Evolutionary conservation across 2,113 vertebrate genomes (phyloP), one percentile per base, ranked within the genome.

Genomic region (Amazona guildingii): DNA sequence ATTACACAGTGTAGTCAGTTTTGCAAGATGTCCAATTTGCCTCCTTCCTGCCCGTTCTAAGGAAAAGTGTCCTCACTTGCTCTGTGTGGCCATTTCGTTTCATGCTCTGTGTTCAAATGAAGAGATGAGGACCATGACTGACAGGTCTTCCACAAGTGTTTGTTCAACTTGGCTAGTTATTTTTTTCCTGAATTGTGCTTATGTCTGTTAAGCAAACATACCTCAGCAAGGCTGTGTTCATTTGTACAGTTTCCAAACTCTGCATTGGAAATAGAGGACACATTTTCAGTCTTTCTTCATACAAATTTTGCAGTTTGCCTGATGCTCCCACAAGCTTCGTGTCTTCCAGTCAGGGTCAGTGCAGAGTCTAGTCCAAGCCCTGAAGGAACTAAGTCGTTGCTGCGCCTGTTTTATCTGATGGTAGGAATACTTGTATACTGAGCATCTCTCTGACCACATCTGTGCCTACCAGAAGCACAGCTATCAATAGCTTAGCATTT

Each of bases 251-350:
- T 63, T 41, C 16, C 10, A 9, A 31, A 27, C 8, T 43, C 35
- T 1, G 2, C n/a, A 7, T 14, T 29, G 51, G 23, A 74, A 16
- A 10, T 3, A 9, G 24, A 37, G 27, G 27, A 10, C 82, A 29
- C 19, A 3, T 66, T 64, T 46, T 39, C 48, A 59, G 18, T 46
- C 63, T 37, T 52, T 39, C n/a, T 20, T 24, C 35, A 3, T 17
- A 4, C 0, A 1, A 78, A 3, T 28, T 1, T 1, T 20, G 51
- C 0, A 6, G 23, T 17, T 39, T 0, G 0, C 21, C 18, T 59
- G 43, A 61, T 84, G 46, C 52, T 83, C 55, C 27, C 35, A 13
- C 31, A 33, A 21, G 14, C 0, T 0, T 4, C 23, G 9, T 13
- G 9, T 23, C 20, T 69, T 28, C 19, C 1, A 46, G 59, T 49